A percentile compares a stretch with the other conserved stretches of the same genome.
Evolutionary conservation across 2,888 invertebrate genomes (phyloP).

Genomic region (Platycheirus albimanus): DNA sequence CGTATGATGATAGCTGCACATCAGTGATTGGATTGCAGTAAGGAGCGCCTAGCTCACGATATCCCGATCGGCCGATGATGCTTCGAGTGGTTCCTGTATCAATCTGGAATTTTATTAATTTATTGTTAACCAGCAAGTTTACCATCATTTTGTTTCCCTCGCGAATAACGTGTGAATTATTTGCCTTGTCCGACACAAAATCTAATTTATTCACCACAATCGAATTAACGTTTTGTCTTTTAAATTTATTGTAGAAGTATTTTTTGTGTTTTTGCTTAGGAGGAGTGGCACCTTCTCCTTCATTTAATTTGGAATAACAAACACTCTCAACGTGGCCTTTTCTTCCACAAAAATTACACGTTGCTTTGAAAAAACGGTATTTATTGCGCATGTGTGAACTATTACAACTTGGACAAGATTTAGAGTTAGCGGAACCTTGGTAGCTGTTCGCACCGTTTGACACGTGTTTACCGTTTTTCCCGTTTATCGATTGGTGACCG

Average conservation of each 20-base stretch:
- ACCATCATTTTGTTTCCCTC: no score
- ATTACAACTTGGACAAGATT: slow-evolving; percentile 25
- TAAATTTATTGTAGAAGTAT: slow-evolving; percentile 14
- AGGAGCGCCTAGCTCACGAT: no score
- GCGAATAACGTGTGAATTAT: neutral
- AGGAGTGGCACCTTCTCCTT: neutral
- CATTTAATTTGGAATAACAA: slow-evolving; percentile 12
- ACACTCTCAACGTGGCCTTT: slow-evolving; percentile 5
- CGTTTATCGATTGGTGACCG: slow-evolving; percentile 2
- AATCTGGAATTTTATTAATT: no score
- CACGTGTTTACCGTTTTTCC: neutral
- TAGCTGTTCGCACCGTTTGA: slow-evolving; percentile 10
- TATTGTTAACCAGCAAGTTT: no score
- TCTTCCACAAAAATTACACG: slow-evolving; percentile 11
- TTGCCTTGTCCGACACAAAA: neutral
- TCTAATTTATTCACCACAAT: slow-evolving; percentile 4
- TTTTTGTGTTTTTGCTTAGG: slow-evolving; percentile 10
- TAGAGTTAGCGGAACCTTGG: slow-evolving; percentile 9
- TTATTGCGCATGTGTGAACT: slow-evolving; percentile 9
- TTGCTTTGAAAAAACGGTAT: slow-evolving; percentile 15
- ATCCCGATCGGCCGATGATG: no score
- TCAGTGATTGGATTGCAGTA: no score
- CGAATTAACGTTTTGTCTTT: slow-evolving; percentile 24
- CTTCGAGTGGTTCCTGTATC: no score
- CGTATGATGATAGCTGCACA: no score